Conservation (phyloP, 2,888 invertebrate genomes). For the Phorcus lineatus region DNA sequence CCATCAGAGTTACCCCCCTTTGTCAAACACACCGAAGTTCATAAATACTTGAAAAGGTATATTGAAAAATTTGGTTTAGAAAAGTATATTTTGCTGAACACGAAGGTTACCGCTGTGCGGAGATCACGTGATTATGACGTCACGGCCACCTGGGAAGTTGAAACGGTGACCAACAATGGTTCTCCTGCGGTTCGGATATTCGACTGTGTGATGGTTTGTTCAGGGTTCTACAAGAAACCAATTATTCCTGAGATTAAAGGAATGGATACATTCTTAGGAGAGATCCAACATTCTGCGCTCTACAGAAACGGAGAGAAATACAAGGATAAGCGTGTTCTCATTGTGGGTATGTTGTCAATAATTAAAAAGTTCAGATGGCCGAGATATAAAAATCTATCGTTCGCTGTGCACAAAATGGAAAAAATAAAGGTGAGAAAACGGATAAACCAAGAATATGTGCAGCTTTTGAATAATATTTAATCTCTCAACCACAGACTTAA, state of each 20-base stretch:
- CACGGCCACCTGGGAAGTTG: background rate
- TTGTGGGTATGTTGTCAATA: background rate
- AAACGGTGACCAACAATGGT: background rate
- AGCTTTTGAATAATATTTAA: no score
- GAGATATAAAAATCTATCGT: no score
- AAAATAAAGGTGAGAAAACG: no score
- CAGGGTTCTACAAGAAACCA: background rate
- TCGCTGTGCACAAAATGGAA: no score
- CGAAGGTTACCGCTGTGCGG: background rate
- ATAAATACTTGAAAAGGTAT: background rate
- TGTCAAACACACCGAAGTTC: background rate
- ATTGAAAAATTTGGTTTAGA: background rate
- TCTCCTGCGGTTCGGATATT: background rate
- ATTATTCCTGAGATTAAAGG: background rate
- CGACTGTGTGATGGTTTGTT: slow-evolving; percentile 3
- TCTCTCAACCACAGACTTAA: no score
- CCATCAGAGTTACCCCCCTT: background rate
- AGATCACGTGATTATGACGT: background rate
- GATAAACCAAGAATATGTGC: no score
- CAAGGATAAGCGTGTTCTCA: background rate
- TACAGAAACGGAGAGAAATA: background rate
- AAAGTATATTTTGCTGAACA: background rate
- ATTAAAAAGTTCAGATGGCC: no score
- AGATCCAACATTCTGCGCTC: background rate
- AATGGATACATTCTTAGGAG: background rate